Conservation (phyloP, 1,140 invertebrate genomes). For the Eupristina koningsbergeri region DNA sequence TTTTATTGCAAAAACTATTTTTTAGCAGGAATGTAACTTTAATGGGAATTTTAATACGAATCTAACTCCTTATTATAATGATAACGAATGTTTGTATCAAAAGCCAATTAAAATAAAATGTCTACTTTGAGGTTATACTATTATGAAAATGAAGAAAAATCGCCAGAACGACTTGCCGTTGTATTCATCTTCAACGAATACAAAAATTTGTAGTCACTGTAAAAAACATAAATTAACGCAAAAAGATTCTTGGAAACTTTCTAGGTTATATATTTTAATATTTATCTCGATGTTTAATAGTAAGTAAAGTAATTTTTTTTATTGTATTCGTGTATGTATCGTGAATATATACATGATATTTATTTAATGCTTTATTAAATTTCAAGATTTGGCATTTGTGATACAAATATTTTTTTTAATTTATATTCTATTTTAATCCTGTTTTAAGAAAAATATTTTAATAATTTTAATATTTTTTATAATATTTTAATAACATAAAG, state of each 20-base stretch:
- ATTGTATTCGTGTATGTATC: background rate
- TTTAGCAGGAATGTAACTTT: background rate
- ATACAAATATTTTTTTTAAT: no score
- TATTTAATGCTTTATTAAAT: no score
- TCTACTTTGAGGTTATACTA: background rate
- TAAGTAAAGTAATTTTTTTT: background rate
- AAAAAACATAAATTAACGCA: background rate
- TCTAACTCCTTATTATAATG: background rate
- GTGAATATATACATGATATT: no score
- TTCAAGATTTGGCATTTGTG: no score
- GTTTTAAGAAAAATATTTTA: no score
- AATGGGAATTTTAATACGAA: background rate
- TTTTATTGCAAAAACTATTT: background rate
- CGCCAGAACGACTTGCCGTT: background rate
- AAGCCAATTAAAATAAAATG: background rate
- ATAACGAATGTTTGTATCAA: background rate
- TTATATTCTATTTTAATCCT: no score
- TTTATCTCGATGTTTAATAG: background rate
- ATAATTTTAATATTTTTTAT: no score
- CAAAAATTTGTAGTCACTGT: background rate
- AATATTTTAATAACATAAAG: no score
- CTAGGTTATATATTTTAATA: constrained; percentile 7
- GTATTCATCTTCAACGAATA: background rate
- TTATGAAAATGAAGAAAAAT: constrained; percentile 11
- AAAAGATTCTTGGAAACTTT: background rate